These are phyloP conservation scores for Apaloderma vittatum DNA, from an alignment of 2,113 vertebrate species.

Conservation along the genomic window DNA sequence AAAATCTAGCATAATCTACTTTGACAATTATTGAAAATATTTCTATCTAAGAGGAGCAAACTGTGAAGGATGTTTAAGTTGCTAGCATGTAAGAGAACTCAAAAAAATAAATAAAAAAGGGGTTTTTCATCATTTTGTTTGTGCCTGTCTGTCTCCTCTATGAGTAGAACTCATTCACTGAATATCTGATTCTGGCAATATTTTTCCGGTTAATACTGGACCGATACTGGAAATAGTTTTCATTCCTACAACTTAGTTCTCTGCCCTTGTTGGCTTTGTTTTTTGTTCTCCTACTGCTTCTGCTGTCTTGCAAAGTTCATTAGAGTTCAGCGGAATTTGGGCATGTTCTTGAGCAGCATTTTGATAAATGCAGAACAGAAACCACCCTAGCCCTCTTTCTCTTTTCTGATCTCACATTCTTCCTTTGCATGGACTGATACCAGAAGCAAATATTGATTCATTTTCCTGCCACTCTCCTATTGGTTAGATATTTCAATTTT, in stretches of 20 bases:
- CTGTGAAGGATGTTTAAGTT: neutral
- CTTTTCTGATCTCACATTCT: constrained; percentile 24
- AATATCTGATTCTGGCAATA: neutral
- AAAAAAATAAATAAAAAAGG: neutral
- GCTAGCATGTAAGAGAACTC: neutral
- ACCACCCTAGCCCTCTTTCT: neutral
- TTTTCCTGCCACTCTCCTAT: neutral
- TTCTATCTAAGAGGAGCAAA: neutral
- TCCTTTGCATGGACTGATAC: constrained; percentile 14
- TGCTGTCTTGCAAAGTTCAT: neutral
- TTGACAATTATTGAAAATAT: neutral
- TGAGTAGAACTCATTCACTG: neutral
- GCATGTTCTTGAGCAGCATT: neutral
- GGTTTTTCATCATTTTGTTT: neutral
- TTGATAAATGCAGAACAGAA: neutral
- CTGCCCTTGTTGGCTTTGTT: neutral
- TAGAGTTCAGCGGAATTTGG: neutral
- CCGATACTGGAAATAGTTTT: neutral
- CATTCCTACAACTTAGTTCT: neutral
- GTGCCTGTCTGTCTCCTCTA: neutral
- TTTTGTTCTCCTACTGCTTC: neutral
- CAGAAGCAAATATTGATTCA: constrained; percentile 33
- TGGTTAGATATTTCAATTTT: neutral
- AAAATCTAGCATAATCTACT: neutral
- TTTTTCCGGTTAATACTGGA: neutral